phyloP scores from a whole-genome alignment of 1,140 invertebrate species.

The Eulimnadia texana region DNA sequence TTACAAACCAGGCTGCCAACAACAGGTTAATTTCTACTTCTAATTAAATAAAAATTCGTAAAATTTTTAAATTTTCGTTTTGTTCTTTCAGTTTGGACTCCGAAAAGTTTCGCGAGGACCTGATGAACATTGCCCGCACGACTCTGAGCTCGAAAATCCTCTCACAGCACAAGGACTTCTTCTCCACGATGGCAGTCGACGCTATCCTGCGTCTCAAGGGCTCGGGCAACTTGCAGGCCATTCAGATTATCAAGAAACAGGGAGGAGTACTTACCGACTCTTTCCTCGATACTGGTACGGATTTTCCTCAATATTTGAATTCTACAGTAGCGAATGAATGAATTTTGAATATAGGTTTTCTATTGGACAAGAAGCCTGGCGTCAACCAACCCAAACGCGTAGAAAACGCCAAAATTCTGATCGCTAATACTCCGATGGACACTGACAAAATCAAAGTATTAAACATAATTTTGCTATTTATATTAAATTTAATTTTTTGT shows the following conservation, averaged over 20 bases:
- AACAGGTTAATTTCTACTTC: constrained; percentile 39
- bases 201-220: constrained; percentile 90
- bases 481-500: constrained; percentile 9
- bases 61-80: constrained; percentile 1
- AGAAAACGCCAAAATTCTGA: constrained; percentile 89
- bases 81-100: constrained; percentile 44
- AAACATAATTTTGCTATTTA: constrained; percentile 3
- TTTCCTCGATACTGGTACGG: constrained; percentile 81
- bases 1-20: constrained; percentile 59
- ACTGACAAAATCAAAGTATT: constrained; percentile 93
- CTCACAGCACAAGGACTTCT: constrained; percentile 93
- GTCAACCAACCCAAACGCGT: constrained; percentile 75
- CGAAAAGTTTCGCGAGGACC: constrained; percentile 67
- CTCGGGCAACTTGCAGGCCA: constrained; percentile 84
- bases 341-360: constrained; percentile 49
- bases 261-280: constrained; percentile 87
- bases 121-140: constrained; percentile 93
- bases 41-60: not conserved
- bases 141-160: constrained; percentile 97
- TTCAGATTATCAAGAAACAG: constrained; percentile 94
- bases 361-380: constrained; percentile 92
- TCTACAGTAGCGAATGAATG: not conserved
- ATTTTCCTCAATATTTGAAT: not conserved
- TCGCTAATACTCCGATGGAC: constrained; percentile 99
- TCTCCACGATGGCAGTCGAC: constrained; percentile 87